These are phyloP conservation scores for Paelopatides confundens DNA, from an alignment of 53 echinoderm and acorn worm species.

Conservation along the genomic window DNA sequence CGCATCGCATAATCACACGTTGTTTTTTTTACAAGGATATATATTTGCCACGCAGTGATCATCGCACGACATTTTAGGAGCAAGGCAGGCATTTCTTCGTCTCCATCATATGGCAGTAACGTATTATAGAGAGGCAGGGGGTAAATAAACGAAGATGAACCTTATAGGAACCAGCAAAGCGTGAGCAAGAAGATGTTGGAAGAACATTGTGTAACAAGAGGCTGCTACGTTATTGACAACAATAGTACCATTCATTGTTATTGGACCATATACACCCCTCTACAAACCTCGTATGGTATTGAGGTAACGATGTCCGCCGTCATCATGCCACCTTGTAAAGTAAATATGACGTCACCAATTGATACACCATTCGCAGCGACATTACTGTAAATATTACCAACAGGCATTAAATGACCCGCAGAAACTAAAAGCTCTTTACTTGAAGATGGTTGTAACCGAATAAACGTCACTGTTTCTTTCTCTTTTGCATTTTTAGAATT, in stretches of 20 bases:
- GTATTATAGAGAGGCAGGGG: neutral
- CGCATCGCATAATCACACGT: no score
- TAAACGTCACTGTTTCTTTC: neutral
- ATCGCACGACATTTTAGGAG: neutral
- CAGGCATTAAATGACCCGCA: neutral
- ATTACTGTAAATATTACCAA: neutral
- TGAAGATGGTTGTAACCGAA: neutral
- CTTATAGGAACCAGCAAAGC: neutral
- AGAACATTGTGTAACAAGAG: neutral
- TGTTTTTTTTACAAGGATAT: neutral
- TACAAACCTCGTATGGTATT: neutral
- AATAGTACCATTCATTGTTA: slow-evolving; percentile 21
- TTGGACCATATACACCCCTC: neutral
- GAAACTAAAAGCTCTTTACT: neutral
- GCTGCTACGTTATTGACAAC: slow-evolving; percentile 20
- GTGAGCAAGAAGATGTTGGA: neutral
- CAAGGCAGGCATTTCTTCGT: neutral
- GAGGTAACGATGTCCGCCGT: neutral
- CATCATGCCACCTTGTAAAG: neutral
- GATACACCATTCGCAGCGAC: neutral
- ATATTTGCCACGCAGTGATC: neutral
- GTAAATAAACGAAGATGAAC: neutral
- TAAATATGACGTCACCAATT: neutral
- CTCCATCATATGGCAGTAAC: neutral
- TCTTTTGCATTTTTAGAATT: neutral